Conservation (phyloP, 2,888 invertebrate genomes). For the Autographa gamma region DNA sequence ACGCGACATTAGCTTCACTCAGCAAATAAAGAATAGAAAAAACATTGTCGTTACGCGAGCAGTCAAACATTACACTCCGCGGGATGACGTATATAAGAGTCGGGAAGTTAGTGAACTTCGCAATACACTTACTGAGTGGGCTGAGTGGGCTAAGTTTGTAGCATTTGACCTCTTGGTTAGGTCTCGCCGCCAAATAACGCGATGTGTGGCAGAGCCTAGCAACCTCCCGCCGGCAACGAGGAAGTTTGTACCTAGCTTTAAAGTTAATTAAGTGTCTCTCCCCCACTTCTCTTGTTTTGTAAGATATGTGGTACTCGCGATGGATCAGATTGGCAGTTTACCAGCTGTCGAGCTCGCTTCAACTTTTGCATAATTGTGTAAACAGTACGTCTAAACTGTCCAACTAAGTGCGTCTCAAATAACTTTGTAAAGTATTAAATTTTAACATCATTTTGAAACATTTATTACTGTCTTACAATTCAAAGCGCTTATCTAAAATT, state of each 20-base stretch:
- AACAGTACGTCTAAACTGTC: constrained; percentile 49
- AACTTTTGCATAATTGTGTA: constrained; percentile 58
- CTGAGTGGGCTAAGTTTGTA: constrained; percentile 70
- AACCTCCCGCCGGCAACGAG: constrained; percentile 52
- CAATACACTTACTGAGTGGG: constrained; percentile 74
- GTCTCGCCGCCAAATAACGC: constrained; percentile 70
- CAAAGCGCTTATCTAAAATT: constrained; percentile 35
- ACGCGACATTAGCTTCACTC: constrained; percentile 61
- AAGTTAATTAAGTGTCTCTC: constrained; percentile 80
- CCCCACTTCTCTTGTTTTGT: constrained; percentile 70
- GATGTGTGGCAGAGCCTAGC: constrained; percentile 67
- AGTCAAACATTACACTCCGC: constrained; percentile 59
- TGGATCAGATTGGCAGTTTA: constrained; percentile 70
- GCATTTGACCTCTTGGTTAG: constrained; percentile 73
- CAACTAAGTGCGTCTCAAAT: constrained; percentile 17
- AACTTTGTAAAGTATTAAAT: constrained; percentile 30
- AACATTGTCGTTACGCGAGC: constrained; percentile 58
- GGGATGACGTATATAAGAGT: constrained; percentile 62
- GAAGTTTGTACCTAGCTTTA: constrained; percentile 79
- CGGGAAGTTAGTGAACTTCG: constrained; percentile 71
- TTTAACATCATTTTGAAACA: constrained; percentile 37
- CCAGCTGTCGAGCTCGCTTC: constrained; percentile 58
- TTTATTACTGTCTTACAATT: constrained; percentile 35
- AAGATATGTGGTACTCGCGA: constrained; percentile 70
- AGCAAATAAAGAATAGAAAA: constrained; percentile 63